Conservation (phyloP, 92 coral and sea anemone genomes). For the Micromussa lordhowensis region DNA sequence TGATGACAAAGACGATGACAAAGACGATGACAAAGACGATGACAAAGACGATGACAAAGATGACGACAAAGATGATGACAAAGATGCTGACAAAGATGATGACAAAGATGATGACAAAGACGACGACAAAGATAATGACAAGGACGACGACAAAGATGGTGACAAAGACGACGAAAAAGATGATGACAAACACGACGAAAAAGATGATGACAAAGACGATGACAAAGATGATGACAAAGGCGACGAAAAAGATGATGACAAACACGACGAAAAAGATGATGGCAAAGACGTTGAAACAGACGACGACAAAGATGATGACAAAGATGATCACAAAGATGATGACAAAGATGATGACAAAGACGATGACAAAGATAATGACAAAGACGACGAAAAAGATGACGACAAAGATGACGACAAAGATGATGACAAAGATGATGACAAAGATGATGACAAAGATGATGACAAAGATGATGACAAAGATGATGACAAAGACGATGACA, state of each 20-base stretch:
- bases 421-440: too few species aligned
- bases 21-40: not conserved
- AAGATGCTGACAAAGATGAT: not conserved
- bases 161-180: not conserved
- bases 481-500: not conserved
- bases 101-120: too few species aligned
- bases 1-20: too few species aligned
- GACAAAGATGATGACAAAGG: not conserved
- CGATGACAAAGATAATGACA: not conserved
- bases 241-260: not conserved
- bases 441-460: not conserved
- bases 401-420: too few species aligned
- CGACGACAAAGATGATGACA: not conserved
- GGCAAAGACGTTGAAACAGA: not conserved
- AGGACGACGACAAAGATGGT: not conserved
- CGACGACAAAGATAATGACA: not conserved
- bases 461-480: not conserved
- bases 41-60: not conserved
- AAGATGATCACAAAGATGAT: not conserved
- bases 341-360: not conserved
- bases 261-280: too few species aligned
- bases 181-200: not conserved
- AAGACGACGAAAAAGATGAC: too few species aligned
- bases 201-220: not conserved
- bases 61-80: not conserved